Conservation (phyloP, 2,113 vertebrate genomes). For the Sakesphorus luctuosus region DNA sequence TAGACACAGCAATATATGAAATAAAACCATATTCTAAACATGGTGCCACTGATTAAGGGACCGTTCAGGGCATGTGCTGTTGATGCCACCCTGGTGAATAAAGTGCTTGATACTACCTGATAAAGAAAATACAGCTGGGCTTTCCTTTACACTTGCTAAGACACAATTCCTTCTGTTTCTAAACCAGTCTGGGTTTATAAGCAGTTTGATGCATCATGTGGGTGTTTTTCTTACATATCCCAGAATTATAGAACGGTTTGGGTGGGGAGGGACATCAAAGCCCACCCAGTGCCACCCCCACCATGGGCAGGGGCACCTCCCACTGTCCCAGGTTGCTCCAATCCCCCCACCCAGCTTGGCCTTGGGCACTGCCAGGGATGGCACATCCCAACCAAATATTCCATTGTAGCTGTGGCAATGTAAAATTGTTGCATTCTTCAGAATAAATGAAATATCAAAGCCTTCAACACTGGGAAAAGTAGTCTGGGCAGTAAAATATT, state of each 20-base stretch:
- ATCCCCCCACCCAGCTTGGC: rapidly evolving
- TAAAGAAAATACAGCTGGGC: background rate
- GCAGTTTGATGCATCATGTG: background rate
- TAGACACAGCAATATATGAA: rapidly evolving
- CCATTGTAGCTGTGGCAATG: background rate
- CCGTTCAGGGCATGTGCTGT: rapidly evolving
- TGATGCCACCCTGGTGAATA: background rate
- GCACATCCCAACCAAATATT: background rate
- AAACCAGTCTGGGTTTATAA: background rate
- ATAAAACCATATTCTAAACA: background rate
- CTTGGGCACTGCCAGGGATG: background rate
- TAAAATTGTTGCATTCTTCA: background rate
- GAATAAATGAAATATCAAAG: background rate
- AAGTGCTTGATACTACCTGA: background rate
- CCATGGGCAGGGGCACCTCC: background rate
- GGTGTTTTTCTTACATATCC: background rate
- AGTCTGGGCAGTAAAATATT: background rate
- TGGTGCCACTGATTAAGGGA: background rate
- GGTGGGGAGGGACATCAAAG: background rate
- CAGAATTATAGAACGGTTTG: background rate
- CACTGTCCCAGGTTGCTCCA: rapidly evolving
- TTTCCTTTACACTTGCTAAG: background rate
- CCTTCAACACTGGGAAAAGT: background rate
- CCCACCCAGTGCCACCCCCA: background rate
- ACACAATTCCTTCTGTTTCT: background rate